A percentile compares a stretch with the other conserved stretches of the same genome.
Conservation (phyloP, 2,113 vertebrate species). For the Gasterosteus aculeatus region DNA sequence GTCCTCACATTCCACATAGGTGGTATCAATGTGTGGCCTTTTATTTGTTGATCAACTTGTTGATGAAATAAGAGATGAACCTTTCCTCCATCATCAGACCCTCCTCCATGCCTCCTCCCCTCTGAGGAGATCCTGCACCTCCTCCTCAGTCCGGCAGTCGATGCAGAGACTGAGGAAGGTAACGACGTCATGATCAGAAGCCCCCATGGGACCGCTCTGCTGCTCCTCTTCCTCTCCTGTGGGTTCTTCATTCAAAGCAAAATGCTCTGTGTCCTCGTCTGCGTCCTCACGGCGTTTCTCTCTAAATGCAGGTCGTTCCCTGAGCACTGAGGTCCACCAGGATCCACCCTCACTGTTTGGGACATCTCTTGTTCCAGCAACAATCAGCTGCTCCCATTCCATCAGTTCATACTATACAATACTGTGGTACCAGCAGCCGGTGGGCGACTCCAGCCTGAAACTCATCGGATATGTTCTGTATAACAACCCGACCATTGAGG, state of each 20-base stretch:
- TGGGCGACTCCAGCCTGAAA: conserved; percentile 11
- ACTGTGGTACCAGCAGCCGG: conserved; percentile 45
- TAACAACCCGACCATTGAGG: neutral
- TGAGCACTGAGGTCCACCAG: conserved; percentile 45
- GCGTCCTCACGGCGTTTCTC: neutral
- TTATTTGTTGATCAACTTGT: neutral
- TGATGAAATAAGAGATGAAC: neutral
- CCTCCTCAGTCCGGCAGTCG: conserved; percentile 13
- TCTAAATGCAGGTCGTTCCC: conserved; percentile 45
- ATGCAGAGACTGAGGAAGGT: conserved; percentile 4
- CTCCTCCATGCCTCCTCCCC: conserved; percentile 34
- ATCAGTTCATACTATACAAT: neutral
- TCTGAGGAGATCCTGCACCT: neutral
- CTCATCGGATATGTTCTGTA: neutral
- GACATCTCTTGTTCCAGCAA: neutral
- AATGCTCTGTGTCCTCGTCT: neutral
- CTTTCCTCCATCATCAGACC: neutral
- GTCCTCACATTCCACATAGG: neutral
- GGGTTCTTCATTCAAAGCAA: neutral
- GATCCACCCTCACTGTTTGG: conserved; percentile 33
- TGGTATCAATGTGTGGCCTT: neutral
- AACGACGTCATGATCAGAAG: conserved; percentile 28
- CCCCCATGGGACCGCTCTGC: conserved; percentile 4
- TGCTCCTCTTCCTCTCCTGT: conserved; percentile 50
- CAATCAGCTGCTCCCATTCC: conserved; percentile 49